Conservation (phyloP, 2,113 vertebrate species). For the Centropus unirufus region DNA sequence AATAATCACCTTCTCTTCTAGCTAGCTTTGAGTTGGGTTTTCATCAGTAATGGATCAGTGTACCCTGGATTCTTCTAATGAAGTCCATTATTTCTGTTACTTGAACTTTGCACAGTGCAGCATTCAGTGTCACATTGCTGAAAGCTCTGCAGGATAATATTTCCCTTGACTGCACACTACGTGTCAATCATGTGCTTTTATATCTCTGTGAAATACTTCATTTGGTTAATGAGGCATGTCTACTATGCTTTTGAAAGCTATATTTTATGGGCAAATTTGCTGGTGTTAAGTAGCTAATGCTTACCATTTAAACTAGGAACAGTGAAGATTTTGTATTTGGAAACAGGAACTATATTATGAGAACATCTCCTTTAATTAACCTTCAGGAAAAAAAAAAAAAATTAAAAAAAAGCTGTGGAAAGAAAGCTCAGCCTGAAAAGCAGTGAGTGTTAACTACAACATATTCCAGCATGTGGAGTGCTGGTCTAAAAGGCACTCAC, state of each 20-base stretch:
- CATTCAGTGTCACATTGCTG: background rate
- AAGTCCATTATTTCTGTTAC: conserved; percentile 44
- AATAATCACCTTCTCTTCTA: background rate
- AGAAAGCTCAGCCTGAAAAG: background rate
- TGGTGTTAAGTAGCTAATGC: background rate
- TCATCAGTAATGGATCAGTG: background rate
- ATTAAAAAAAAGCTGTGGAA: background rate
- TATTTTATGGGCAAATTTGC: background rate
- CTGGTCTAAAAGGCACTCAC: background rate
- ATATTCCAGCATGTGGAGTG: background rate
- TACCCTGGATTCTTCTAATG: conserved; percentile 7
- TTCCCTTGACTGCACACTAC: background rate
- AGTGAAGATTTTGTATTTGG: background rate
- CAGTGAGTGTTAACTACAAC: background rate
- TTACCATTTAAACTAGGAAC: background rate
- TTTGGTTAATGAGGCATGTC: conserved; percentile 33
- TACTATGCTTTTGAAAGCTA: conserved; percentile 35
- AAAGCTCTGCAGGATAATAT: conserved; percentile 35
- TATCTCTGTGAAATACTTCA: conserved; percentile 30
- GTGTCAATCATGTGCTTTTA: conserved; percentile 53
- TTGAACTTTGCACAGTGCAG: conserved; percentile 21
- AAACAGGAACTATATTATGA: conserved; percentile 5
- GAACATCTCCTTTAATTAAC: conserved; percentile 3
- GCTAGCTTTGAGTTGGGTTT: background rate
- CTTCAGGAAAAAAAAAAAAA: background rate